A percentile compares a stretch with the other conserved stretches of the same genome.
phyloP scores from a whole-genome alignment of 1,140 invertebrate species.

The Trialeurodes vaporariorum region DNA sequence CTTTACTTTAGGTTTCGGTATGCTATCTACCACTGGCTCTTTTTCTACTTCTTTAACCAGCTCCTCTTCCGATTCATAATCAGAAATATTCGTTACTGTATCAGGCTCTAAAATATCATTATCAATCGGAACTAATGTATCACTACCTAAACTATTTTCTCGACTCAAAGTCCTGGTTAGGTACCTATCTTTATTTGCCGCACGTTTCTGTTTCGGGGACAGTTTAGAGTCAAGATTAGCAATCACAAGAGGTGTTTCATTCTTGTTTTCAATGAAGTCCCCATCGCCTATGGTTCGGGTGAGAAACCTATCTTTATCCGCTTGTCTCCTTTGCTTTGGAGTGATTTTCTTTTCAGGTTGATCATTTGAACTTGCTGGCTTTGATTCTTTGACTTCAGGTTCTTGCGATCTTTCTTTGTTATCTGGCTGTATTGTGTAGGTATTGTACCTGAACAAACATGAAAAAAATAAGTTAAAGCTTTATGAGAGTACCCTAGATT shows the following conservation, averaged over 20 bases:
- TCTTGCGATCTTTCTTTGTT: constrained; percentile 17
- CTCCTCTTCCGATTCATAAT: neutral
- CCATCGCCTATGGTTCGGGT: constrained; percentile 41
- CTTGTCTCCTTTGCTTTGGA: constrained; percentile 51
- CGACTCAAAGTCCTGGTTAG: constrained; percentile 38
- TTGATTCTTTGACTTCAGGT: constrained; percentile 13
- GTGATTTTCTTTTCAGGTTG: constrained; percentile 35
- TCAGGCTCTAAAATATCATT: neutral
- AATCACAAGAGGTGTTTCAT: constrained; percentile 8
- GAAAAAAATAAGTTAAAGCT: neutral
- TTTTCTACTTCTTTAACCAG: constrained; percentile 5
- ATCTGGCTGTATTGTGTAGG: constrained; percentile 25
- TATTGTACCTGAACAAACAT: constrained; percentile 25
- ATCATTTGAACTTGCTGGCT: constrained; percentile 16
- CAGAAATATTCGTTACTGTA: neutral
- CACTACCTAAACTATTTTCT: constrained; percentile 14
- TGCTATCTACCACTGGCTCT: too few relatives aligned
- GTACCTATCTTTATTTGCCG: constrained; percentile 51
- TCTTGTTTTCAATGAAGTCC: constrained; percentile 13
- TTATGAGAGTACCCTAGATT: too few relatives aligned
- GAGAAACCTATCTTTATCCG: constrained; percentile 45
- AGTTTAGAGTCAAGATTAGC: constrained; percentile 26
- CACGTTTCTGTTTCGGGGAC: constrained; percentile 62
- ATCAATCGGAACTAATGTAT: neutral
- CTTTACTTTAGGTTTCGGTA: neutral